Evolutionary conservation across 1,140 invertebrate species (phyloP), one percentile per base, ranked within the genome.

Genomic region (Neuroterus valhalla): DNA sequence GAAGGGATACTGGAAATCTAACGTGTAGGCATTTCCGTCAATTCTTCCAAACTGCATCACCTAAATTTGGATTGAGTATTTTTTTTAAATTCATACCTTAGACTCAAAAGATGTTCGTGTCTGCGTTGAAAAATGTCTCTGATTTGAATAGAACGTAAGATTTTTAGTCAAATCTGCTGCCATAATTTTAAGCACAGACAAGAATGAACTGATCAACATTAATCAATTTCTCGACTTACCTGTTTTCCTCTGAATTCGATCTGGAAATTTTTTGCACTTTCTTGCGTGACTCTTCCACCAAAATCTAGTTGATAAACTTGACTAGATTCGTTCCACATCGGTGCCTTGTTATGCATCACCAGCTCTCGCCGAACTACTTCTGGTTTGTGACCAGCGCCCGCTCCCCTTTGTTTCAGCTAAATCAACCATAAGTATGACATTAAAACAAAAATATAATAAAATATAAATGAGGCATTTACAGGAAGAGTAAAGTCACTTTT

Each of bases 11-110:
- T 99, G 98, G 91, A 99, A 99, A 91, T 99, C 98, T 84, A 99
- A 90, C 0, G 98, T 99, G 89, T 99, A 99, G 15, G 98, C 98
- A 90, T 99, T 99, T 76, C 96, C 96, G 90, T 99, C 98, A 82
- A 99, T 99, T 72, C 98, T 93, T 19, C 98, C 98, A 91, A 99
- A 99, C 90, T 99, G 98, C 97, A 99, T 99, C 12, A 99, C 98
- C 97, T 98, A 86, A 23, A 70, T 66, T 45, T 17, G 12, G 48
- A 75, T 38, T 72, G 15, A 43, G 55, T 69, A 52, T 17, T 15
- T n/a, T 42, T 67, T 42, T 19, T 1, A 45, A 14, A 42, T 74
- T 74, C 31, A 45, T 69, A 46, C 69, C 48, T 70, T 38, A 3
- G 19, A 52, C 46, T 5, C 8, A 4, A 5, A 48, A 38, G 5